These are phyloP conservation scores for Sarcophaga subvicina DNA, from an alignment of 2,888 invertebrate genomes.

Conservation along the genomic window DNA sequence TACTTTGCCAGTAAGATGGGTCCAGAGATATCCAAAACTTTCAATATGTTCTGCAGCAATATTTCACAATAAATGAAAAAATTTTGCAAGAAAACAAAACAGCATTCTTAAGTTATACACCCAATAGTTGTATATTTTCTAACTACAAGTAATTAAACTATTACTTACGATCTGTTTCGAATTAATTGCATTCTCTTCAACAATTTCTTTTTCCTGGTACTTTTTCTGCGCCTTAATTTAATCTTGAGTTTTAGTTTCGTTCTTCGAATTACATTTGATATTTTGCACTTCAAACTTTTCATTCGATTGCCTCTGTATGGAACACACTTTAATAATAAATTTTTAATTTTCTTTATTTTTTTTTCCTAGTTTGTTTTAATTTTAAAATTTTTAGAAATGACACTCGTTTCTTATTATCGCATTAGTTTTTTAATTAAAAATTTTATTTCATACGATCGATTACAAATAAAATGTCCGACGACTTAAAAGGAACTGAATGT, in stretches of 20 bases:
- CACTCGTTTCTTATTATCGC: constrained; percentile 18
- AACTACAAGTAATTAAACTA: too few relatives aligned
- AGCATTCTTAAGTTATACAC: too few relatives aligned
- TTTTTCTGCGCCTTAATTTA: background rate
- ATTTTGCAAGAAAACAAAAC: too few relatives aligned
- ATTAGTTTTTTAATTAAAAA: background rate
- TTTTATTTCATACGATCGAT: background rate
- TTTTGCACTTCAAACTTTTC: too few relatives aligned
- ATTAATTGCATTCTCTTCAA: background rate
- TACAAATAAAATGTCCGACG: too few relatives aligned
- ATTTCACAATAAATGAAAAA: too few relatives aligned
- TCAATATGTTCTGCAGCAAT: too few relatives aligned
- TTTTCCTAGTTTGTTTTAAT: background rate
- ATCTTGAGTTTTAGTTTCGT: background rate
- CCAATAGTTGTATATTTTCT: too few relatives aligned
- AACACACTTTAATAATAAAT: background rate
- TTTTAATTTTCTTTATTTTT: background rate
- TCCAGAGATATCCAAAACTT: too few relatives aligned
- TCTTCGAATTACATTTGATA: background rate
- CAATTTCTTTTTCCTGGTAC: background rate
- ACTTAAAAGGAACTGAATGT: too few relatives aligned
- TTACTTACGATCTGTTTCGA: background rate
- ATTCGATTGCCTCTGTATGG: too few relatives aligned
- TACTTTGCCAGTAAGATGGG: too few relatives aligned
- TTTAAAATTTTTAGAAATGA: background rate